Percentiles rank a stretch among this genome's conserved stretches.
Conservation (phyloP, 2,888 invertebrate species). For the Ophion ellenae region DNA sequence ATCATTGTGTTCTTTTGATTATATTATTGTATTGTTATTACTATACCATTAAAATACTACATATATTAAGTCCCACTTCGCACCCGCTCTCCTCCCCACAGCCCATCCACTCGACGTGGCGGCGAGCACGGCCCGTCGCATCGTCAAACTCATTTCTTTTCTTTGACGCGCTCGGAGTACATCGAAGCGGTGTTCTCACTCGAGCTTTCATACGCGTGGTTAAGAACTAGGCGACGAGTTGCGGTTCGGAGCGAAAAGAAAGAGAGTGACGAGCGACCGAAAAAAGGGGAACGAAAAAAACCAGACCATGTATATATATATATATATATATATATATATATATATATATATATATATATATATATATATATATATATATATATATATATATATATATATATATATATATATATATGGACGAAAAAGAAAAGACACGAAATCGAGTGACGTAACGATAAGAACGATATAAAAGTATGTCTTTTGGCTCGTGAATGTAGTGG, state of each 20-base stretch:
- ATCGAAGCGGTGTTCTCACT: conserved; percentile 20
- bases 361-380: neutral
- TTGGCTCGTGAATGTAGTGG: conserved; percentile 48
- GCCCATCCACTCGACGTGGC: conserved; percentile 41
- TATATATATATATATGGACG: no score
- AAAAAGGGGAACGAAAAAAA: conserved; percentile 44
- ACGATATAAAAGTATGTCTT: conserved; percentile 54
- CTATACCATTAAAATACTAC: no score
- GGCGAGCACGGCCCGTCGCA: conserved; percentile 29
- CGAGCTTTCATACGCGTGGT: conserved; percentile 32
- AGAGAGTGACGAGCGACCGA: conserved; percentile 20
- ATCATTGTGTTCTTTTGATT: no score
- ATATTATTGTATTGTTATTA: no score
- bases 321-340: neutral
- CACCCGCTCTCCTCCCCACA: conserved; percentile 50
- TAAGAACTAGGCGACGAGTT: conserved; percentile 16
- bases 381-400: neutral
- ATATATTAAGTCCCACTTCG: conserved; percentile 9
- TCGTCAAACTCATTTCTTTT: conserved; percentile 59
- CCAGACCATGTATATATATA: neutral
- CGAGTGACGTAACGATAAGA: conserved; percentile 32
- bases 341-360: neutral
- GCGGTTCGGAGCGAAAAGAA: conserved; percentile 35
- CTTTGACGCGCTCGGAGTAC: conserved; percentile 47
- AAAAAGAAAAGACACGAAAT: neutral